Evolutionary conservation across 2,113 vertebrate genomes (phyloP).

Genomic region (Lampris megalopsis): DNA sequence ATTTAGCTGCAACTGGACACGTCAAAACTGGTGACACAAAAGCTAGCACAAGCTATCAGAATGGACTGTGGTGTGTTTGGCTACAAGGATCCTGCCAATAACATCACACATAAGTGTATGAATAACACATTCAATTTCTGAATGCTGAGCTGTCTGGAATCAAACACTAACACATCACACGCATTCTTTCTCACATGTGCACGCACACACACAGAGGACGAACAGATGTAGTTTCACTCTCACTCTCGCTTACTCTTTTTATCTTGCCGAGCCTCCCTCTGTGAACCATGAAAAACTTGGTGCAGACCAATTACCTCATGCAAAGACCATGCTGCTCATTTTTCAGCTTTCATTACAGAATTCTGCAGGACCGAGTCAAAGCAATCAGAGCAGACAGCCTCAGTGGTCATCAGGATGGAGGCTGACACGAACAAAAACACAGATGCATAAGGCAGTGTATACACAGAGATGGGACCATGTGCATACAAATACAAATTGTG

Average conservation of each 20-base stretch:
- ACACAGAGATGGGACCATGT: not conserved
- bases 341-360: slow-evolving; percentile 59
- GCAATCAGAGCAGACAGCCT: slow-evolving; percentile 66
- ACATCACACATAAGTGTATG: not conserved
- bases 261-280: slow-evolving; percentile 1
- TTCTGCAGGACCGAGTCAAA: slow-evolving; percentile 55
- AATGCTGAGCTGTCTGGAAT: slow-evolving; percentile 3
- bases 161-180: not conserved
- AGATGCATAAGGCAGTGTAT: not conserved
- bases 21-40: slow-evolving; percentile 7
- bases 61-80: not conserved
- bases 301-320: slow-evolving; percentile 59
- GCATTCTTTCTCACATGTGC: not conserved
- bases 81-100: not conserved
- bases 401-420: slow-evolving; percentile 58
- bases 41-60: slow-evolving; percentile 6
- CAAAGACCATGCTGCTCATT: slow-evolving; percentile 53
- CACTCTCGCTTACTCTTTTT: slow-evolving; percentile 1
- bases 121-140: not conserved
- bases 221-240: not conserved
- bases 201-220: not conserved
- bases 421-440: slow-evolving; percentile 44
- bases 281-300: slow-evolving; percentile 35
- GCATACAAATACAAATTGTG: slow-evolving; percentile 12
- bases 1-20: not conserved